Evolutionary conservation across 2,888 invertebrate species (phyloP).

Genomic region (Dicycla oo): DNA sequence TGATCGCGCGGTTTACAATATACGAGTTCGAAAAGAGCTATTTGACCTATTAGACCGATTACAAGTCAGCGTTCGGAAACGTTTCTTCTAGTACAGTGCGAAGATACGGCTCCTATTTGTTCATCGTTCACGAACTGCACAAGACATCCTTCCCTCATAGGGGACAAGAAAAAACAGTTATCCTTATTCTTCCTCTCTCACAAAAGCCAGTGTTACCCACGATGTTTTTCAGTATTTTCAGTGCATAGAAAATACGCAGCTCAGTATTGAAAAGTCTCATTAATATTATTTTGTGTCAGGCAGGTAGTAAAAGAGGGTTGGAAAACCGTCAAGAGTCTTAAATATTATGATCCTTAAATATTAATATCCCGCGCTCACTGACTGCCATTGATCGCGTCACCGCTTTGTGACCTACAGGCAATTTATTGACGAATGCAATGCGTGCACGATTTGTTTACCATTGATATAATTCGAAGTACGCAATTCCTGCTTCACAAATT

Average conservation of each 20-base stretch:
- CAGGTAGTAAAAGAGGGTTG: too few species aligned
- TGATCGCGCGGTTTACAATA: too few species aligned
- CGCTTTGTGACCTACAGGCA: constrained; percentile 5
- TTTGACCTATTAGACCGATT: too few species aligned
- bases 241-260: not conserved
- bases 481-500: constrained; percentile 16
- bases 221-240: not conserved
- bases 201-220: not conserved
- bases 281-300: not conserved
- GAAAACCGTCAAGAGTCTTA: too few species aligned
- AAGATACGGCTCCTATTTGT: too few species aligned
- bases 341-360: not conserved
- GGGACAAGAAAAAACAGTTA: not conserved
- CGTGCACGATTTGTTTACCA: not conserved
- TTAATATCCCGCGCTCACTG: constrained; percentile 6
- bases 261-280: not conserved
- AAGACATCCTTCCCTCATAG: too few species aligned
- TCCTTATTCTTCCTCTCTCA: too few species aligned
- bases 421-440: constrained; percentile 5
- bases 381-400: not conserved
- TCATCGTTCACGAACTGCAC: too few species aligned
- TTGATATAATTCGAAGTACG: not conserved
- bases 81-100: too few species aligned
- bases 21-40: too few species aligned
- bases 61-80: too few species aligned